phyloP scores from a whole-genome alignment of 1,140 invertebrate genomes.

The Laodelphax striatellus region DNA sequence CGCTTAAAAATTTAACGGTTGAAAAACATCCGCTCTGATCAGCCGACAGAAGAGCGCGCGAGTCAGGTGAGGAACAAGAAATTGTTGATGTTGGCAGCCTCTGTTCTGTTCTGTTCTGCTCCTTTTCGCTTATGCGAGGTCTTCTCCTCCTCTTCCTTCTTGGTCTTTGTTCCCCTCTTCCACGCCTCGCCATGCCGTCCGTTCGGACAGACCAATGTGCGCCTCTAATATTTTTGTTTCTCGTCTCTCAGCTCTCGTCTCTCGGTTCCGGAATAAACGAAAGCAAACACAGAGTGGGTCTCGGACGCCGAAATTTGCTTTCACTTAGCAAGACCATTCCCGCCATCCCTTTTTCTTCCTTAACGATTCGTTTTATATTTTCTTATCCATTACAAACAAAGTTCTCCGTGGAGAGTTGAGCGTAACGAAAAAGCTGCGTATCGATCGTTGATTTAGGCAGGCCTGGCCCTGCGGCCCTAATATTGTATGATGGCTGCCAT shows the following conservation, averaged over 20 bases:
- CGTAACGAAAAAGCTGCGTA: no score
- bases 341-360: no score
- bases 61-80: not conserved
- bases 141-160: not conserved
- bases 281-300: not conserved
- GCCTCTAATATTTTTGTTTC: slow-evolving; percentile 2
- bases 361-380: no score
- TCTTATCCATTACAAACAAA: no score
- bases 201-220: not conserved
- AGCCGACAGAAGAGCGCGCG: no score
- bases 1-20: slow-evolving; percentile 24
- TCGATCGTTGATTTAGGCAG: no score
- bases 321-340: not conserved
- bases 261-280: not conserved
- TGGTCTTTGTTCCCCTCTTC: no score
- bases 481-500: no score
- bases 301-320: not conserved
- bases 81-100: slow-evolving; percentile 2
- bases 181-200: no score
- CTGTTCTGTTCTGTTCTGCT: not conserved
- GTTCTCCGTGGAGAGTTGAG: no score
- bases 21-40: slow-evolving; percentile 18
- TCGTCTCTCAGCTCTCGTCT: not conserved
- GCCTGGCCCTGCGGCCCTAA: no score
- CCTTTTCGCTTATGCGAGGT: not conserved